Conservation (phyloP, 2,888 invertebrate genomes). For the Andrena hattorfiana region DNA sequence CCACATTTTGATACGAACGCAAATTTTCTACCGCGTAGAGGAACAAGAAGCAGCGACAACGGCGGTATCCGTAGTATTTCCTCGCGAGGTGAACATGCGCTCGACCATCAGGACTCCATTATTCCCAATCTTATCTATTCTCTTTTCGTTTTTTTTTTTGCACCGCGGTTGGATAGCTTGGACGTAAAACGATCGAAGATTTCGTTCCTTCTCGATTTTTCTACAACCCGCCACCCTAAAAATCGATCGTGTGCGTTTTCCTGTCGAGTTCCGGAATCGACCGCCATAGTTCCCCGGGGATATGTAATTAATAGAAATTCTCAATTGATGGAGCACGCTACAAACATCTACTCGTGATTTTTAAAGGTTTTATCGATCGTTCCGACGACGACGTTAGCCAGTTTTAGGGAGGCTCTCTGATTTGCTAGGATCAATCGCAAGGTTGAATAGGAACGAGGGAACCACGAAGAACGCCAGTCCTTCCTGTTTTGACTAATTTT, state of each 20-base stretch:
- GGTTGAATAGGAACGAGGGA: slow-evolving; percentile 7
- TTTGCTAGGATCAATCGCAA: slow-evolving; percentile 26
- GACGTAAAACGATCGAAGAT: not conserved
- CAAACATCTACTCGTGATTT: slow-evolving; percentile 21
- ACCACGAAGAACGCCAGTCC: slow-evolving; percentile 60
- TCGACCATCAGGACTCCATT: slow-evolving; percentile 12
- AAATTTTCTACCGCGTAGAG: slow-evolving; percentile 81
- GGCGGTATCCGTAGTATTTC: slow-evolving; percentile 59
- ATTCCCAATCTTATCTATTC: not conserved
- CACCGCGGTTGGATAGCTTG: not conserved
- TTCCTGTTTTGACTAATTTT: slow-evolving; percentile 60
- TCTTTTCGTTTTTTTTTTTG: not conserved
- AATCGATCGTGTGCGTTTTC: slow-evolving; percentile 44
- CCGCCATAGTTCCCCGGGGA: slow-evolving; percentile 27
- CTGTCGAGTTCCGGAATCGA: slow-evolving; percentile 35
- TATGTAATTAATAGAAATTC: slow-evolving; percentile 17
- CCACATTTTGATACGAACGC: slow-evolving; percentile 82
- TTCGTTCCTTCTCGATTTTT: slow-evolving; percentile 40
- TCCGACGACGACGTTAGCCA: slow-evolving; percentile 31
- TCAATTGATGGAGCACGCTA: not conserved
- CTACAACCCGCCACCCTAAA: slow-evolving; percentile 11
- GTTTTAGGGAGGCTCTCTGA: slow-evolving; percentile 23
- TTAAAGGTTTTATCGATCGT: slow-evolving; percentile 43
- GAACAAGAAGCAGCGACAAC: slow-evolving; percentile 37
- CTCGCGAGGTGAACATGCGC: slow-evolving; percentile 58